A percentile compares a stretch with the other conserved stretches of the same genome.
Conservation (phyloP, 2,888 invertebrate genomes). For the Deroplatys truncata region DNA sequence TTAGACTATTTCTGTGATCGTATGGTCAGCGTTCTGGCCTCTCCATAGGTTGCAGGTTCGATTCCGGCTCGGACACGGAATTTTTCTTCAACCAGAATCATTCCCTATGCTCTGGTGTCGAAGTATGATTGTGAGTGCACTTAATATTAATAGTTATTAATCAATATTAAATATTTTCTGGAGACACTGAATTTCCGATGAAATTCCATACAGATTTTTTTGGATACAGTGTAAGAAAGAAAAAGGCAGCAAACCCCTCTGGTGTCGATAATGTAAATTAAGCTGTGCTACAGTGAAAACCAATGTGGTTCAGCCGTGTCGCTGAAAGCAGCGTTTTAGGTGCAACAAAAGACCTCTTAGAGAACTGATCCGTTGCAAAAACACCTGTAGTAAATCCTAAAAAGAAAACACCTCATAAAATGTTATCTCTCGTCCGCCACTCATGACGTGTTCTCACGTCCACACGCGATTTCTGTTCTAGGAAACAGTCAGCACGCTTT, state of each 20-base stretch:
- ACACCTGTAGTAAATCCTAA: not conserved
- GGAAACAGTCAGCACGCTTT: not conserved
- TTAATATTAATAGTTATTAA: no score
- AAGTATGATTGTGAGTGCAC: no score
- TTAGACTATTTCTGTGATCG: no score
- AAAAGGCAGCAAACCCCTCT: not conserved
- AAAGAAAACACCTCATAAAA: not conserved
- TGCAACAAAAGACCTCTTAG: not conserved
- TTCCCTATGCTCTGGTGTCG: no score
- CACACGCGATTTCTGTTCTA: not conserved
- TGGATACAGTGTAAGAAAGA: no score
- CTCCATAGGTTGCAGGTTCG: no score
- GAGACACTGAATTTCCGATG: no score
- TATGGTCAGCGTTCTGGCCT: no score
- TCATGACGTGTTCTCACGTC: not conserved
- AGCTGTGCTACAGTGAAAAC: not conserved
- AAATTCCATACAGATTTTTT: fast-evolving
- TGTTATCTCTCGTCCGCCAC: not conserved
- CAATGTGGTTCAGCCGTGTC: not conserved
- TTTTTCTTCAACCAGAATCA: no score
- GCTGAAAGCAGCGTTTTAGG: not conserved
- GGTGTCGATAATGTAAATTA: not conserved
- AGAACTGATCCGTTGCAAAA: not conserved
- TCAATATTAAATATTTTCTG: no score
- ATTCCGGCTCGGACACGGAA: no score